Evolutionary conservation across 2,888 invertebrate genomes (phyloP).

Genomic region (Xestia sexstrigata): DNA sequence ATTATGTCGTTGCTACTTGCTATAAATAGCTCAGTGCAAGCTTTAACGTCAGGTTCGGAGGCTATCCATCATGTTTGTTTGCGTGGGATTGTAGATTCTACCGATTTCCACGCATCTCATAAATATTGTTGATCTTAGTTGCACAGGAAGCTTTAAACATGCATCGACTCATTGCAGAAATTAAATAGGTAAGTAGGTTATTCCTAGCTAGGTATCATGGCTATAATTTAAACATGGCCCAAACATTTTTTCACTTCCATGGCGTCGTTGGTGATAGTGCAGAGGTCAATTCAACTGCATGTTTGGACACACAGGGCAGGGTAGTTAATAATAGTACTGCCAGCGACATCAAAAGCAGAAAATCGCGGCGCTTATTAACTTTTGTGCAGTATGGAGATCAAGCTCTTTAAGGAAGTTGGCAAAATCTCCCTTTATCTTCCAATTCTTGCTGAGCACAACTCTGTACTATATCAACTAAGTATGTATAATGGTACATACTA

Average conservation of each 20-base stretch:
- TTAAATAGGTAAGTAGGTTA: background rate
- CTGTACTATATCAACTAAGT: background rate
- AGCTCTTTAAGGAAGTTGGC: background rate
- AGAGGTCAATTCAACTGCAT: background rate
- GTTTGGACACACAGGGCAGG: background rate
- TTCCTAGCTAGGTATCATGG: background rate
- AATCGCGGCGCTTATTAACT: background rate
- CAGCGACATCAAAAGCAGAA: background rate
- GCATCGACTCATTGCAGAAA: slow-evolving; percentile 22
- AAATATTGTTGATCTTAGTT: slow-evolving; percentile 27
- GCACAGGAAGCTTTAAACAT: slow-evolving; percentile 27
- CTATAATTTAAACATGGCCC: background rate
- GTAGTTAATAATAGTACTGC: background rate
- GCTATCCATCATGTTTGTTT: slow-evolving; percentile 45
- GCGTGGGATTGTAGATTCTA: slow-evolving; percentile 38
- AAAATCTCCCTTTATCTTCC: background rate
- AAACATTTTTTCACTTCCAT: background rate
- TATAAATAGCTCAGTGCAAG: slow-evolving; percentile 24
- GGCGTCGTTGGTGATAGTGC: background rate
- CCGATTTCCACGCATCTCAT: slow-evolving; percentile 46
- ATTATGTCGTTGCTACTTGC: slow-evolving; percentile 14
- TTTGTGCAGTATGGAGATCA: background rate
- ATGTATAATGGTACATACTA: background rate
- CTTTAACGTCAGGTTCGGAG: slow-evolving; percentile 15
- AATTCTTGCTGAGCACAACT: background rate